Percentiles rank a stretch among this genome's conserved stretches.
Conservation (phyloP, 2,888 invertebrate species). For the Hyles lineata region DNA sequence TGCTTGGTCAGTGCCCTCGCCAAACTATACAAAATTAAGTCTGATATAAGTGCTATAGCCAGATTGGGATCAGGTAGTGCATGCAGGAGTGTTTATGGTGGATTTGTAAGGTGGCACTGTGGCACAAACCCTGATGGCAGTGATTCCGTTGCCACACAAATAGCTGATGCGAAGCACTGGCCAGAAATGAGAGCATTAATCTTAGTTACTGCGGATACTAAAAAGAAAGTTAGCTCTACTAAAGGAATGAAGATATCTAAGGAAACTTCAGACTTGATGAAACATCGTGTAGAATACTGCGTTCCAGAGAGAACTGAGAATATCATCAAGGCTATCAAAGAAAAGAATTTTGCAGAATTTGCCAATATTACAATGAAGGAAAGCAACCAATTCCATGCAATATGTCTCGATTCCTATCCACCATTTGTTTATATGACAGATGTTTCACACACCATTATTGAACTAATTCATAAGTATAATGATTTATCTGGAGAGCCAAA, state of each 20-base stretch:
- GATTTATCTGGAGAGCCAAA: conserved; percentile 85
- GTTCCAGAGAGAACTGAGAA: conserved; percentile 88
- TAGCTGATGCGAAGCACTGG: conserved; percentile 92
- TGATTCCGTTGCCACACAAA: conserved; percentile 91
- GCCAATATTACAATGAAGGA: conserved; percentile 98
- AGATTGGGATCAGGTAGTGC: conserved; percentile 97
- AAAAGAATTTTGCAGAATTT: conserved; percentile 91
- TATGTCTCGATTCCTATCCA: conserved; percentile 96
- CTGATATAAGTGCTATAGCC: conserved; percentile 91
- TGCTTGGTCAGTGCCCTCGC: conserved; percentile 94
- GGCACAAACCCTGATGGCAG: conserved; percentile 87
- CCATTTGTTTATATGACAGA: conserved; percentile 97
- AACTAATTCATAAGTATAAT: conserved; percentile 94
- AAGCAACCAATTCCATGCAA: conserved; percentile 98
- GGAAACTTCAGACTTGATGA: conserved; percentile 92
- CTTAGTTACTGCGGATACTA: conserved; percentile 92
- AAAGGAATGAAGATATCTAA: conserved; percentile 94
- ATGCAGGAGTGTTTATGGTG: conserved; percentile 96
- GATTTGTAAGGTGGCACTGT: conserved; percentile 97
- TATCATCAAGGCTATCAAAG: conserved; percentile 84
- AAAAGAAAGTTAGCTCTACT: conserved; percentile 94
- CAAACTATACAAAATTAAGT: conserved; percentile 89
- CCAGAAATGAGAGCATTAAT: conserved; percentile 95
- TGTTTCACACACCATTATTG: conserved; percentile 91
- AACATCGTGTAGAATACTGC: conserved; percentile 88